phyloP scores from a whole-genome alignment of 2,113 vertebrate genomes.

The Antennarius striatus region DNA sequence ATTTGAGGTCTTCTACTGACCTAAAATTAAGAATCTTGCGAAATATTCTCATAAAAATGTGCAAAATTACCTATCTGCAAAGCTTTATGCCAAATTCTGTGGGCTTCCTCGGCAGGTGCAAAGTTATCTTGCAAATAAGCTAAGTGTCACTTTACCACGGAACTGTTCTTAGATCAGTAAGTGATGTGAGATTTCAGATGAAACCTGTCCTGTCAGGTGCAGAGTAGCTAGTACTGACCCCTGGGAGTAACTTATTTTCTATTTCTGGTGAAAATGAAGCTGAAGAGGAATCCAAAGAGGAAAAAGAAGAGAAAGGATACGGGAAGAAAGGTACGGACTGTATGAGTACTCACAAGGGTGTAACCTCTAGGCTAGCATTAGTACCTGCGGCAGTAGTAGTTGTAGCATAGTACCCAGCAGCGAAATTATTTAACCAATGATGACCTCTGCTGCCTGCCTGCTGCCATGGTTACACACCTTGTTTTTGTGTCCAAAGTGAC shows the following conservation, averaged over 20 bases:
- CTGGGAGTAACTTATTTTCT: not conserved
- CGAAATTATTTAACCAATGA: no score
- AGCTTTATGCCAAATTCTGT: not conserved
- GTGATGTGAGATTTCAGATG: no score
- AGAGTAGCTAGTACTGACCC: not conserved
- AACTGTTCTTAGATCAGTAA: no score
- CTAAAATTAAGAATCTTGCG: not conserved
- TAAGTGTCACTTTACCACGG: no score
- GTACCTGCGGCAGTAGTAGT: not conserved
- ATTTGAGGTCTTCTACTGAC: not conserved
- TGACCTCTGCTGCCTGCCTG: not conserved
- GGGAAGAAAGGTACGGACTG: constrained; percentile 72
- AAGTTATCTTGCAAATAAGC: no score
- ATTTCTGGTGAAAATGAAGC: constrained; percentile 22
- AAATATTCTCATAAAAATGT: not conserved
- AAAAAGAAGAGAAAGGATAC: constrained; percentile 58
- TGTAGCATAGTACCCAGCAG: not conserved
- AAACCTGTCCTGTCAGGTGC: no score
- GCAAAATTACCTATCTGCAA: not conserved
- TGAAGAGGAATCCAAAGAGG: constrained; percentile 34
- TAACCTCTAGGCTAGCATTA: not conserved
- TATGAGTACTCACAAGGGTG: no score
- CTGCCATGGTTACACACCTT: constrained; percentile 25
- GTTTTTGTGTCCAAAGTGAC: constrained; percentile 77
- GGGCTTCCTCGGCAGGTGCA: no score